Conservation (phyloP, 2,797 vertebrate species). For the Helicolenus hilgendorfi region DNA sequence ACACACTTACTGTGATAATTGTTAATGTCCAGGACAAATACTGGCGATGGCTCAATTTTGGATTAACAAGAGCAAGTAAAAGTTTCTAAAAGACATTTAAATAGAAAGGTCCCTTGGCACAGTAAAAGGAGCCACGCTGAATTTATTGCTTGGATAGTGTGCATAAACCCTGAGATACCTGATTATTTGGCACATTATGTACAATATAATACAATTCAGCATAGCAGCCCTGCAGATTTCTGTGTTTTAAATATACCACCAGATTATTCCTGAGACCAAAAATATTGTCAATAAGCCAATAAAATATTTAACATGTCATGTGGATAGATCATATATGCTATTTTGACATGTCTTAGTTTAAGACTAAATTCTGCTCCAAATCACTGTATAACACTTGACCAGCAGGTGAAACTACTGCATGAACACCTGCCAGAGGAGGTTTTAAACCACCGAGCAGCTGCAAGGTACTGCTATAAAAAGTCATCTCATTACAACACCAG, state of each 20-base stretch:
- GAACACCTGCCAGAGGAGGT: constrained; percentile 1
- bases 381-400: constrained; percentile 6
- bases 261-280: not conserved
- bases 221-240: not conserved
- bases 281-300: not conserved
- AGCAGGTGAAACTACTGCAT: constrained; percentile 2
- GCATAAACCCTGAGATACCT: not conserved
- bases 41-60: not conserved
- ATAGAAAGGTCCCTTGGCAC: not conserved
- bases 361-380: not conserved
- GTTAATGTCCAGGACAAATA: not conserved
- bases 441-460: not conserved
- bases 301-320: not conserved
- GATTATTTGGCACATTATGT: not conserved
- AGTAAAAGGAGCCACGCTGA: not conserved
- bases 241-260: not conserved
- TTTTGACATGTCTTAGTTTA: not conserved
- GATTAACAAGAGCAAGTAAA: not conserved
- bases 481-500: not conserved
- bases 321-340: not conserved
- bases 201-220: not conserved
- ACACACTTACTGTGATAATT: not conserved
- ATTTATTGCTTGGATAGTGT: not conserved
- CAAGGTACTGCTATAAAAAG: not conserved
- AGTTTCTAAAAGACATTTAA: not conserved